Percentiles rank a stretch among this genome's conserved stretches.
Conservation (phyloP, 2,888 invertebrate genomes). For the Vandiemenella viatica region DNA sequence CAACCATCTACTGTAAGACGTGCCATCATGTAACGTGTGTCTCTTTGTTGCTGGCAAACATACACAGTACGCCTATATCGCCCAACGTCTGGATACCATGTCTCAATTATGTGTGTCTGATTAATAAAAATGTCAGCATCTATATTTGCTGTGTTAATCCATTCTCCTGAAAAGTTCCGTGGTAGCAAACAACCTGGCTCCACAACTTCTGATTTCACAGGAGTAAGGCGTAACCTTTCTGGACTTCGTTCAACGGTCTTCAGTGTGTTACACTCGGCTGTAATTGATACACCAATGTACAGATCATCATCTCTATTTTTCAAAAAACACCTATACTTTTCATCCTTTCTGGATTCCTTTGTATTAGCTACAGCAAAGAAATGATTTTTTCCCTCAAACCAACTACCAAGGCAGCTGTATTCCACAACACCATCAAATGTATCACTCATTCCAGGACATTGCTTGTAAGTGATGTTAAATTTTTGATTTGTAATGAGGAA, state of each 20-base stretch:
- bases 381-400: conserved; percentile 91
- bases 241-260: conserved; percentile 89
- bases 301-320: conserved; percentile 89
- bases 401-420: conserved; percentile 84
- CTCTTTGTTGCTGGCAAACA: conserved; percentile 84
- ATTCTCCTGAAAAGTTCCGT: conserved; percentile 83
- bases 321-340: conserved; percentile 85
- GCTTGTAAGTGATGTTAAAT: conserved; percentile 85
- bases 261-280: conserved; percentile 81
- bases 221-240: conserved; percentile 70
- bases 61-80: conserved; percentile 79
- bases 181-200: conserved; percentile 84
- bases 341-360: conserved; percentile 87
- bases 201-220: conserved; percentile 72
- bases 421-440: conserved; percentile 81
- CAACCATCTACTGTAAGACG: conserved; percentile 89
- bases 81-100: conserved; percentile 84
- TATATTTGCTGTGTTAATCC: conserved; percentile 95
- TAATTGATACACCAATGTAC: conserved; percentile 82
- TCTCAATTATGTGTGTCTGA: conserved; percentile 91
- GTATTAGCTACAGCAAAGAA: conserved; percentile 96
- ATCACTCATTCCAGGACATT: conserved; percentile 77
- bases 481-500: conserved; percentile 93
- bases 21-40: conserved; percentile 88
- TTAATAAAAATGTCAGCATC: conserved; percentile 89